Evolutionary conservation across 1,140 invertebrate genomes (phyloP).

Genomic region (Artemia franciscana): DNA sequence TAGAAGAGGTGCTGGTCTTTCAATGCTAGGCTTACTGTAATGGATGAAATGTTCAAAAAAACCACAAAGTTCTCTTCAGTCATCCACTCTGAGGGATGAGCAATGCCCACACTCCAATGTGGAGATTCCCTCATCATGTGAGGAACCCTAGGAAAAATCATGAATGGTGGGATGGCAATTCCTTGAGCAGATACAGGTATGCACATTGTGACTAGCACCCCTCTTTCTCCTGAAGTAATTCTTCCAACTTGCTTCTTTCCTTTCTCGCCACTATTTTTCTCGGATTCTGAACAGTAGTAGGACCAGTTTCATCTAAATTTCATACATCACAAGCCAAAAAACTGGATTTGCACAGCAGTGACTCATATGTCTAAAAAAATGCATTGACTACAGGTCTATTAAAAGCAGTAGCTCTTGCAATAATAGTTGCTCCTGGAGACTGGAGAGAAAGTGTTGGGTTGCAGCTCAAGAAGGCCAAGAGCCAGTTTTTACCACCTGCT

Average conservation of each 20-base stretch:
- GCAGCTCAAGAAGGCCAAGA: constrained; percentile 21
- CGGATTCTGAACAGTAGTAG: constrained; percentile 14
- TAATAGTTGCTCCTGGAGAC: constrained; percentile 20
- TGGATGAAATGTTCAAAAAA: constrained; percentile 20
- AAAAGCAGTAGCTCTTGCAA: constrained; percentile 20
- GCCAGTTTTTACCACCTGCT: not conserved
- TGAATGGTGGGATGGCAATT: constrained; percentile 16
- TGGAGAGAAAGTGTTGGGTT: constrained; percentile 18
- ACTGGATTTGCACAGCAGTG: constrained; percentile 18
- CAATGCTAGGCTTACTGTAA: constrained; percentile 15
- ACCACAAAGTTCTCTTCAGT: constrained; percentile 17
- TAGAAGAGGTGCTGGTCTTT: constrained; percentile 13
- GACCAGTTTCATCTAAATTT: constrained; percentile 23
- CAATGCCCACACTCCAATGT: constrained; percentile 15
- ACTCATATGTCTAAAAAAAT: constrained; percentile 18
- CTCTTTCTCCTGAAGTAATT: constrained; percentile 21
- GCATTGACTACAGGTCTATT: constrained; percentile 18
- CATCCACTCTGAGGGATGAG: constrained; percentile 18
- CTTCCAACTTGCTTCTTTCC: constrained; percentile 21
- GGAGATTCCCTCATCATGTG: constrained; percentile 11
- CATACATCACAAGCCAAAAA: constrained; percentile 19
- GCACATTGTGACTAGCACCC: constrained; percentile 21
- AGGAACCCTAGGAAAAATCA: constrained; percentile 15
- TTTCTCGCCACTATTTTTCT: constrained; percentile 18
- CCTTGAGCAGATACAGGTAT: constrained; percentile 18